A percentile compares a stretch with the other conserved stretches of the same genome.
phyloP scores from a whole-genome alignment of 2,113 vertebrate genomes.

The Pluvialis apricaria region DNA sequence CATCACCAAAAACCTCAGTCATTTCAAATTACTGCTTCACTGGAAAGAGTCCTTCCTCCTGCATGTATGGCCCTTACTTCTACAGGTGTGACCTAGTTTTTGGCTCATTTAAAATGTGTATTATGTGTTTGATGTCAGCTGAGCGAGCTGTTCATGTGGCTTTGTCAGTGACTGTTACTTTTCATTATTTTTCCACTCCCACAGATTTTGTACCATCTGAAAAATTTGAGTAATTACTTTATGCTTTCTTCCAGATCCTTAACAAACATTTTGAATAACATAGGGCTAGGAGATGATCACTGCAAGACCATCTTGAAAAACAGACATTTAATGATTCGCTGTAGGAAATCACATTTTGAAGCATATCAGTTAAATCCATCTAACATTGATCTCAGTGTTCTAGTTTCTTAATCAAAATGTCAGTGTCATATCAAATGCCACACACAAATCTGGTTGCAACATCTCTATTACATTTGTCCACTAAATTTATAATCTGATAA shows the following conservation, averaged over 20 bases:
- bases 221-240: background rate
- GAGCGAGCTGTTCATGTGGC: background rate
- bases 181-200: background rate
- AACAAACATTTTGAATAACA: background rate
- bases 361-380: background rate
- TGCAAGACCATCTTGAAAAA: background rate
- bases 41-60: background rate
- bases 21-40: background rate
- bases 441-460: background rate
- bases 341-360: background rate
- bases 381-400: background rate
- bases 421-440: background rate
- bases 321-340: background rate
- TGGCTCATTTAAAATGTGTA: background rate
- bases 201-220: background rate
- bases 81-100: background rate
- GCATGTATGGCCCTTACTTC: background rate
- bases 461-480: accelerated
- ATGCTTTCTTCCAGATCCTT: background rate
- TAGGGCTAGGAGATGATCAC: background rate
- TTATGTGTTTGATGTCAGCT: background rate
- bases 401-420: constrained; percentile 2
- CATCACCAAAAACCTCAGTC: background rate
- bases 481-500: background rate
- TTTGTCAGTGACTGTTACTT: background rate